A percentile compares a stretch with the other conserved stretches of the same genome.
phyloP scores from a whole-genome alignment of 2,797 vertebrate species.

The Denticeps clupeoides region DNA sequence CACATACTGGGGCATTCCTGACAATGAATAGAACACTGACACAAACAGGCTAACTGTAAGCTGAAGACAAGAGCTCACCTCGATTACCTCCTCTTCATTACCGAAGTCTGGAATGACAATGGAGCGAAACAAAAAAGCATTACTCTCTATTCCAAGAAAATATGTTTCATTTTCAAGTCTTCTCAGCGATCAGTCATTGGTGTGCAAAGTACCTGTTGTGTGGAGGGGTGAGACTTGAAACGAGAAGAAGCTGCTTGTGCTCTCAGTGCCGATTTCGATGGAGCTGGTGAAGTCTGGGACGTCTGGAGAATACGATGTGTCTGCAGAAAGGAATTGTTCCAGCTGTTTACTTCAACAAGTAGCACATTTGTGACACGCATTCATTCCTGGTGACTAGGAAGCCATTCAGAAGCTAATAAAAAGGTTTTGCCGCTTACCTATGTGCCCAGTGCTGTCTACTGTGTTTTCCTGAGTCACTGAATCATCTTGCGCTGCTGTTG shows the following conservation, averaged over 20 bases:
- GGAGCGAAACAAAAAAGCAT: background rate
- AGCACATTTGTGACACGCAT: too few species aligned
- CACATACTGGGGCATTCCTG: conserved; percentile 49
- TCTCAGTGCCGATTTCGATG: conserved; percentile 55
- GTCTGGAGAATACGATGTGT: conserved; percentile 12
- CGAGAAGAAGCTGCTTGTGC: conserved; percentile 42
- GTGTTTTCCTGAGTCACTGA: conserved; percentile 62
- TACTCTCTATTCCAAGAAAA: background rate
- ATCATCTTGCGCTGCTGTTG: conserved; percentile 29
- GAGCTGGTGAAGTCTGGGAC: conserved; percentile 44
- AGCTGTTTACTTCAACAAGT: conserved; percentile 8
- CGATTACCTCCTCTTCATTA: conserved; percentile 35
- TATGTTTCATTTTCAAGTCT: background rate
- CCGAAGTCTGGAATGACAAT: conserved; percentile 33
- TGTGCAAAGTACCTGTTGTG: conserved; percentile 37
- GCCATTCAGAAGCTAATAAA: background rate
- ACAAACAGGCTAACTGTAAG: background rate
- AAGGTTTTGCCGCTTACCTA: conserved; percentile 9
- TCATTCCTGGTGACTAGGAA: background rate
- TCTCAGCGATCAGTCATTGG: background rate
- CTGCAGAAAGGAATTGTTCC: too few species aligned
- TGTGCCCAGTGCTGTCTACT: conserved; percentile 53
- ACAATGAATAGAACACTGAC: conserved; percentile 46
- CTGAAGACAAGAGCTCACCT: conserved; percentile 44
- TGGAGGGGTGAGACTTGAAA: conserved; percentile 83